Percentiles rank a stretch among this genome's conserved stretches.
Conservation (phyloP, 53 echinoderm and acorn worm species). For the Zoroaster sp. region DNA sequence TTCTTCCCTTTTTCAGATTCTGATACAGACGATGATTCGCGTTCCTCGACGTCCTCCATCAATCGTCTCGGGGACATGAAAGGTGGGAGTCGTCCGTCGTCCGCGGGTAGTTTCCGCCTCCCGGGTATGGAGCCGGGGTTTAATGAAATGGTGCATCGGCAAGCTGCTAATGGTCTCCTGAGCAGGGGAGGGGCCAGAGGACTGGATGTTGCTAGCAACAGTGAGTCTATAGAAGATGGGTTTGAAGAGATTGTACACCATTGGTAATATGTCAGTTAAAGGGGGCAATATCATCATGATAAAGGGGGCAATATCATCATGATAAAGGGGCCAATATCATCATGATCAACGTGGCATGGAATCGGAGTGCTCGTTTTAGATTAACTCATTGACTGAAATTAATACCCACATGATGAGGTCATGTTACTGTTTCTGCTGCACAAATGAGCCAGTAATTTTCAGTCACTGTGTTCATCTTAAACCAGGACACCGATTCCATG, state of each 20-base stretch:
- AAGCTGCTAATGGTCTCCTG: conserved; percentile 84
- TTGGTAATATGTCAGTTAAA: too few species aligned
- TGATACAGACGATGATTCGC: conserved; percentile 84
- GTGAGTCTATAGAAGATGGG: conserved; percentile 48
- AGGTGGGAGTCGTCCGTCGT: conserved; percentile 64
- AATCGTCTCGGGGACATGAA: conserved; percentile 57
- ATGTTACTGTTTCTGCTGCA: too few species aligned
- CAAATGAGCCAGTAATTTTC: too few species aligned
- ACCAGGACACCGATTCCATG: too few species aligned
- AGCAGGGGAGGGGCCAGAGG: conserved; percentile 70
- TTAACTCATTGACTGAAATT: neutral
- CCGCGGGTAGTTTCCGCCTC: conserved; percentile 72
- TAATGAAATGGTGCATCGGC: conserved; percentile 57
- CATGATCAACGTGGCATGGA: too few species aligned
- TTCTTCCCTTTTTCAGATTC: conserved; percentile 56
- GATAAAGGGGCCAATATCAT: too few species aligned
- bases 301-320: too few species aligned
- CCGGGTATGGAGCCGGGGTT: conserved; percentile 67
- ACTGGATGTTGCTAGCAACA: conserved; percentile 79
- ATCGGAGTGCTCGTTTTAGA: neutral
- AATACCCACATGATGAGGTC: too few species aligned
- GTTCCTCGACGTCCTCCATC: conserved; percentile 67
- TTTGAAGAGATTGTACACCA: neutral
- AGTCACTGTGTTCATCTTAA: too few species aligned
- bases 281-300: neutral